phyloP scores from a whole-genome alignment of 2,113 vertebrate genomes.

The Amazona vittata region DNA sequence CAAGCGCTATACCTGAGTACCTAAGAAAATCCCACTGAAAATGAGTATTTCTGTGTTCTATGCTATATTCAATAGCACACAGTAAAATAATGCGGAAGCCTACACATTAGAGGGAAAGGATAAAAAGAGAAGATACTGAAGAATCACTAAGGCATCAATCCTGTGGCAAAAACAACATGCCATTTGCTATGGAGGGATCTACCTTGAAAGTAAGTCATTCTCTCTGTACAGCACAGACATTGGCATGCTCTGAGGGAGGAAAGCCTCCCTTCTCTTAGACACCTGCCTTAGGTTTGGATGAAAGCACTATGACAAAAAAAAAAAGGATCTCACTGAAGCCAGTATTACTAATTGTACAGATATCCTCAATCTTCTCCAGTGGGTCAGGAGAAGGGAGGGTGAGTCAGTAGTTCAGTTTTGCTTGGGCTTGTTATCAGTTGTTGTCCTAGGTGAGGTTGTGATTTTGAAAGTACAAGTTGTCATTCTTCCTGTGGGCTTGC shows the following conservation, averaged over 20 bases:
- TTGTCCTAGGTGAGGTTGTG: conserved; percentile 28
- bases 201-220: background rate
- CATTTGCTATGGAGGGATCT: background rate
- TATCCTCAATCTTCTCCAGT: background rate
- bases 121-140: background rate
- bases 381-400: background rate
- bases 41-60: background rate
- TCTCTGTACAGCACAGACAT: background rate
- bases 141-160: background rate
- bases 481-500: background rate
- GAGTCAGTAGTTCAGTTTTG: conserved; percentile 46
- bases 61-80: background rate
- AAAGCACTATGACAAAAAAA: background rate
- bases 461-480: conserved; percentile 54
- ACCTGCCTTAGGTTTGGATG: background rate
- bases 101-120: background rate
- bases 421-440: conserved; percentile 59
- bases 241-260: background rate
- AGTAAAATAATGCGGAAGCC: background rate
- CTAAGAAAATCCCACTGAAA: background rate
- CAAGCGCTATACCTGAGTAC: background rate
- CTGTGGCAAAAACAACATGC: background rate
- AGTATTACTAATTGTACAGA: background rate
- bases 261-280: background rate
- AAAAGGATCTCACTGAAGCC: background rate